phyloP scores from a whole-genome alignment of 1,140 invertebrate genomes.

The Cherax quadricarinatus region DNA sequence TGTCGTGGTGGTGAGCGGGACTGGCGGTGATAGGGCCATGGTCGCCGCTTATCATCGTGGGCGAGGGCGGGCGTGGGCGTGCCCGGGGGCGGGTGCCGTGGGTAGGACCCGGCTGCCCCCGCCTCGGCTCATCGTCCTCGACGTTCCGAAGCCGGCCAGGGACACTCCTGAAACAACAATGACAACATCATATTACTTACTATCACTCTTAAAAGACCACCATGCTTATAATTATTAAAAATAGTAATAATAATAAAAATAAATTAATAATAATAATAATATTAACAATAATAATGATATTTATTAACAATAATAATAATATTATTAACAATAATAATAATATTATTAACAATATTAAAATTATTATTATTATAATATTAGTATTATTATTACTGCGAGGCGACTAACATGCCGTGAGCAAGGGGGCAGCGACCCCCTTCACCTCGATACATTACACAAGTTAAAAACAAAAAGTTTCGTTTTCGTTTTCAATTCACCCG shows the following conservation, averaged over 20 bases:
- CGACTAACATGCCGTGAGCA: too few relatives aligned
- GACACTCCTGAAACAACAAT: conserved; percentile 49
- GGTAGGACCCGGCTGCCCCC: conserved; percentile 69
- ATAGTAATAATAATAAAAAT: too few relatives aligned
- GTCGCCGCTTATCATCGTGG: conserved; percentile 68
- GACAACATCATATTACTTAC: background rate
- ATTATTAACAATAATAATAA: too few relatives aligned
- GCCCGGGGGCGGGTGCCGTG: conserved; percentile 66
- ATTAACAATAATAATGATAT: background rate
- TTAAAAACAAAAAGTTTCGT: too few relatives aligned
- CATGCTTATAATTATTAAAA: too few relatives aligned
- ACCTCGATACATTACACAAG: too few relatives aligned
- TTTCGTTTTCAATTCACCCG: too few relatives aligned
- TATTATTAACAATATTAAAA: too few relatives aligned
- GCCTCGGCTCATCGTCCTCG: conserved; percentile 60
- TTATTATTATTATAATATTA: too few relatives aligned
- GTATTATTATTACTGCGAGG: too few relatives aligned
- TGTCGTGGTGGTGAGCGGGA: conserved; percentile 64
- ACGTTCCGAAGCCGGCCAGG: conserved; percentile 68
- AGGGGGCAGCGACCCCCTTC: too few relatives aligned
- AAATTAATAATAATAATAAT: background rate
- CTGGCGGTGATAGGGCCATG: conserved; percentile 61
- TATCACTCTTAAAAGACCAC: background rate
- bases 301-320: too few relatives aligned
- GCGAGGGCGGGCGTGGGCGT: conserved; percentile 61